phyloP scores from a whole-genome alignment of 2,888 invertebrate genomes.

The Falcaria lacertinaria region DNA sequence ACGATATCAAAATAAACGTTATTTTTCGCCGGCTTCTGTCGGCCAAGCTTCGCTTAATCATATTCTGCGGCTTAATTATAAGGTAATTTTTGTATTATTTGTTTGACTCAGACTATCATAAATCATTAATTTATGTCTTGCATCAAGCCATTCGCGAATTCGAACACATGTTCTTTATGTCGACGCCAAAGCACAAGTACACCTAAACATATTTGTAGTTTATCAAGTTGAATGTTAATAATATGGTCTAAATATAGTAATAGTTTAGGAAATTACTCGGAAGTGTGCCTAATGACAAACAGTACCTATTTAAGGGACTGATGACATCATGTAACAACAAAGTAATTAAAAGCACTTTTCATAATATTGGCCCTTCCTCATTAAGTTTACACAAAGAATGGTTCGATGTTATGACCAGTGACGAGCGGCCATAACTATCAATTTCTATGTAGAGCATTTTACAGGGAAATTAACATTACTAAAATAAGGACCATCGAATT shows the following conservation, averaged over 20 bases:
- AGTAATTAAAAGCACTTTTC: not conserved
- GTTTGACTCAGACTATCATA: conserved; percentile 19
- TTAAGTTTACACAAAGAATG: not conserved
- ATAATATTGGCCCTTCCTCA: not conserved
- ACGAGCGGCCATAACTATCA: not conserved
- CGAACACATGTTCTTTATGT: not conserved
- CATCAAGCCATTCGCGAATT: conserved; percentile 7
- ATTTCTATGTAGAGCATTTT: not conserved
- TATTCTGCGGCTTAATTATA: conserved; percentile 35
- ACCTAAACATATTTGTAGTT: too few relatives aligned
- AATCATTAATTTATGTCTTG: conserved; percentile 20
- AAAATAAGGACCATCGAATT: too few relatives aligned
- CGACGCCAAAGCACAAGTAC: too few relatives aligned
- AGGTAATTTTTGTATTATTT: conserved; percentile 25
- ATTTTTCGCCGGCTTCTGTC: conserved; percentile 42
- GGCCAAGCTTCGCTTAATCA: conserved; percentile 45
- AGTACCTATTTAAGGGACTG: not conserved
- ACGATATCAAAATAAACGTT: conserved; percentile 53
- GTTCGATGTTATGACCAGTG: not conserved
- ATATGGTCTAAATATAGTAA: too few relatives aligned
- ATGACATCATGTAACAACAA: not conserved
- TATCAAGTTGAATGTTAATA: too few relatives aligned
- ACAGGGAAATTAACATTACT: not conserved
- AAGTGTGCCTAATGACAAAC: too few relatives aligned
- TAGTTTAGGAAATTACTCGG: too few relatives aligned